Conservation (phyloP, 2,888 invertebrate genomes). For the Drosophila monieri region DNA sequence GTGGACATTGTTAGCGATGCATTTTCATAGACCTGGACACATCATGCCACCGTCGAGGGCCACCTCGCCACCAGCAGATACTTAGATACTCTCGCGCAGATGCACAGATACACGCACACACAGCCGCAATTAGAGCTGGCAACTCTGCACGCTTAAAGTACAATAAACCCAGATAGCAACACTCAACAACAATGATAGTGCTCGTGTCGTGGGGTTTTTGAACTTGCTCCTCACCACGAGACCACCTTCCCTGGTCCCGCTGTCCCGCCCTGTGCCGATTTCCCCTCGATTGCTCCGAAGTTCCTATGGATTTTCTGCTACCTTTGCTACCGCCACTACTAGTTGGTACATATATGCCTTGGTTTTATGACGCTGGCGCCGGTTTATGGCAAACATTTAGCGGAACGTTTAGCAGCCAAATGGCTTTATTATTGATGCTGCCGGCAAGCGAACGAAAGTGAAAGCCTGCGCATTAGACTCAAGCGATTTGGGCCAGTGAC, state of each 20-base stretch:
- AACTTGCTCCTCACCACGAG: conserved; percentile 54
- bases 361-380: conserved; percentile 58
- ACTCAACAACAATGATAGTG: conserved; percentile 25
- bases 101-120: conserved; percentile 29
- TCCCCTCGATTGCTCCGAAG: conserved; percentile 1
- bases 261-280: background rate
- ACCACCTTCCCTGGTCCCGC: background rate
- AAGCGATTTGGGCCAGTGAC: conserved; percentile 23
- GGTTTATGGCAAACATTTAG: conserved; percentile 73
- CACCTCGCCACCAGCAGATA: conserved; percentile 32
- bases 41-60: conserved; percentile 58
- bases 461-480: conserved; percentile 46
- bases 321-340: background rate
- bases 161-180: conserved; percentile 73
- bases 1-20: conserved; percentile 70
- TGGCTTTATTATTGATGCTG: conserved; percentile 68
- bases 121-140: conserved; percentile 61
- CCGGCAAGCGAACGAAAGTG: conserved; percentile 46
- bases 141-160: conserved; percentile 62
- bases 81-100: conserved; percentile 21
- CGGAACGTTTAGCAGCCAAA: conserved; percentile 66
- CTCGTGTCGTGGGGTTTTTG: conserved; percentile 68
- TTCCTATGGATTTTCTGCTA: background rate
- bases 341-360: conserved; percentile 31
- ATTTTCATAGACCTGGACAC: conserved; percentile 65